Percentiles rank a stretch among this genome's conserved stretches.
These are phyloP conservation scores for Plagodis dolabraria DNA, from an alignment of 2,888 invertebrate genomes.

Conservation along the genomic window DNA sequence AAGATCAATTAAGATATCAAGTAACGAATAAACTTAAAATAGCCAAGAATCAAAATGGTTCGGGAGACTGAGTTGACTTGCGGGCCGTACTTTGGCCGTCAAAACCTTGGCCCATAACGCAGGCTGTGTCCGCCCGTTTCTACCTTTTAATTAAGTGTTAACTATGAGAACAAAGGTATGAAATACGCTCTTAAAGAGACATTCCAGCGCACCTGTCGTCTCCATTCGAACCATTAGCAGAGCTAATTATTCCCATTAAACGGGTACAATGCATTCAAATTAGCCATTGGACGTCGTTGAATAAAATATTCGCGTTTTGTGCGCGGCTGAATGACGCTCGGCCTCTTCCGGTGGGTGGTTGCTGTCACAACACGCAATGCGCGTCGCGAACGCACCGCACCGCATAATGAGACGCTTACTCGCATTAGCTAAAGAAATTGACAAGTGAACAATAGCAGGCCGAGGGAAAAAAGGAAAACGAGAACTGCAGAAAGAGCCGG, in stretches of 20 bases:
- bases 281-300: slow-evolving; percentile 80
- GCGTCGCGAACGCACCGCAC: slow-evolving; percentile 81
- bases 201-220: slow-evolving; percentile 47
- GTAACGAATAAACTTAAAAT: too few species aligned
- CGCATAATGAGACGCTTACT: slow-evolving; percentile 85
- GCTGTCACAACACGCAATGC: slow-evolving; percentile 84
- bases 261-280: slow-evolving; percentile 81
- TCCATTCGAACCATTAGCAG: slow-evolving; percentile 51
- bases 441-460: slow-evolving; percentile 84
- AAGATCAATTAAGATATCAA: too few species aligned
- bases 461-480: slow-evolving; percentile 75
- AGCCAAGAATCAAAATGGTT: too few species aligned
- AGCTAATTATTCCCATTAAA: slow-evolving; percentile 82
- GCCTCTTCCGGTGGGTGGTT: slow-evolving; percentile 84
- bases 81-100: too few species aligned
- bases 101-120: slow-evolving; percentile 43
- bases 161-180: slow-evolving; percentile 58
- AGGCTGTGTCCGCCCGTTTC: slow-evolving; percentile 43
- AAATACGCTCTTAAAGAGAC: slow-evolving; percentile 55
- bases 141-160: slow-evolving; percentile 62
- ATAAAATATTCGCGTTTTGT: slow-evolving; percentile 82
- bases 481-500: slow-evolving; percentile 82
- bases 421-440: slow-evolving; percentile 85
- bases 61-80: too few species aligned
- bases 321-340: slow-evolving; percentile 80